phyloP scores from a whole-genome alignment of 2,888 invertebrate species.

The Noctua janthe region DNA sequence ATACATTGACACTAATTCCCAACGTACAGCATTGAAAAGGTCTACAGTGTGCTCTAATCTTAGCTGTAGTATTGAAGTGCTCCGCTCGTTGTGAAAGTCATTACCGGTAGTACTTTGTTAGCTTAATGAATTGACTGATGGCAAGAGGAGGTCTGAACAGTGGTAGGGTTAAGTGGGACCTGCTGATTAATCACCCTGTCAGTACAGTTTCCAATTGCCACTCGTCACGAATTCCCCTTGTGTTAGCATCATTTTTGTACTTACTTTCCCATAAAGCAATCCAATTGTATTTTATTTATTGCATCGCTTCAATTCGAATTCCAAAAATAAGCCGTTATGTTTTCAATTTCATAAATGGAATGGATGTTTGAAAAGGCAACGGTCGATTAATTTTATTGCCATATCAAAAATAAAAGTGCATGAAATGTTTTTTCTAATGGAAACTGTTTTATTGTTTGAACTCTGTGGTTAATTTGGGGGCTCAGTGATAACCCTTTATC shows the following conservation, averaged over 20 bases:
- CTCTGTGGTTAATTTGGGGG: constrained; percentile 72
- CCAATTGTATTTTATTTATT: constrained; percentile 67
- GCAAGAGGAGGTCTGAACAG: constrained; percentile 86
- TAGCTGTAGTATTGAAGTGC: constrained; percentile 78
- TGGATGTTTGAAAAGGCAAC: constrained; percentile 55
- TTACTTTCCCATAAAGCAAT: constrained; percentile 66
- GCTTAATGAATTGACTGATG: constrained; percentile 90
- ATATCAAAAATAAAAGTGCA: constrained; percentile 54
- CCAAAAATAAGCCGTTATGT: constrained; percentile 65
- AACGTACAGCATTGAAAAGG: constrained; percentile 68
- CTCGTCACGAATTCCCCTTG: constrained; percentile 85
- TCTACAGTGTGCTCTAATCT: constrained; percentile 74
- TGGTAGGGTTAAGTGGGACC: constrained; percentile 89
- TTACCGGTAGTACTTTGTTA: constrained; percentile 89
- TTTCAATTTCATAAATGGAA: constrained; percentile 73
- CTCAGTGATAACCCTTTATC: constrained; percentile 69
- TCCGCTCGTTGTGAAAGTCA: constrained; percentile 85
- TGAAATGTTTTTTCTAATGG: constrained; percentile 41
- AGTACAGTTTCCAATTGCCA: constrained; percentile 88
- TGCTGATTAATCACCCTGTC: constrained; percentile 90
- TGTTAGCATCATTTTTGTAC: constrained; percentile 78
- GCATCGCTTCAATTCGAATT: constrained; percentile 59
- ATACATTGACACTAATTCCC: constrained; percentile 52
- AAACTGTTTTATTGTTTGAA: constrained; percentile 64
- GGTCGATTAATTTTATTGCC: constrained; percentile 64